Evolutionary conservation across 2,888 invertebrate genomes (phyloP).

Genomic region (Pseudococcus jackbeardsleyi): DNA sequence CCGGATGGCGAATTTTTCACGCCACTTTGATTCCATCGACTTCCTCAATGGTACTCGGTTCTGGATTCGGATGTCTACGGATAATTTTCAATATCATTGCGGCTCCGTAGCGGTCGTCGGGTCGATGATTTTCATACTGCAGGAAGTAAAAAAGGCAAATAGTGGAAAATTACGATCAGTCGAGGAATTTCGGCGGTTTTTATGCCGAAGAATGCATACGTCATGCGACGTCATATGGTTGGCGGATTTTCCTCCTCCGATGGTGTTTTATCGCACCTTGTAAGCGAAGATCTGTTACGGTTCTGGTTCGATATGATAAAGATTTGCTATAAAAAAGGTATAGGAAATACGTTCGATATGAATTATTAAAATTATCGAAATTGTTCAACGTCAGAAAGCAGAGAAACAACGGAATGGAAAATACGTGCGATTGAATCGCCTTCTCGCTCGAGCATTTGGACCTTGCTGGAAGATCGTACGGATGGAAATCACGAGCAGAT

Average conservation of each 20-base stretch:
- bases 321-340: not conserved
- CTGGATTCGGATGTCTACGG: not conserved
- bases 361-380: not conserved
- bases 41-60: slow-evolving; percentile 13
- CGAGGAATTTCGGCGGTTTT: not conserved
- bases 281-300: not conserved
- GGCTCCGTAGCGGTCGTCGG: not conserved
- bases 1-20: not conserved
- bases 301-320: not conserved
- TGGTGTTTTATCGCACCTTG: not conserved
- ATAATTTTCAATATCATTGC: slow-evolving; percentile 15
- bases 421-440: too few relatives aligned
- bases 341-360: not conserved
- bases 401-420: not conserved
- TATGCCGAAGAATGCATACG: too few relatives aligned
- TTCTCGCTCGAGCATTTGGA: too few relatives aligned
- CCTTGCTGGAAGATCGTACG: not conserved
- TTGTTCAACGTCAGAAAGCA: not conserved
- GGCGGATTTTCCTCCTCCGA: not conserved
- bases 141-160: slow-evolving; percentile 1
- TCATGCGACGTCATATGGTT: too few relatives aligned
- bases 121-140: not conserved
- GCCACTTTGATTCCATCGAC: not conserved
- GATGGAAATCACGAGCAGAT: not conserved
- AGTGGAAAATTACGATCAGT: slow-evolving; percentile 24